Evolutionary conservation across 1,140 invertebrate species (phyloP).

Genomic region (Saccostrea cuccullata): DNA sequence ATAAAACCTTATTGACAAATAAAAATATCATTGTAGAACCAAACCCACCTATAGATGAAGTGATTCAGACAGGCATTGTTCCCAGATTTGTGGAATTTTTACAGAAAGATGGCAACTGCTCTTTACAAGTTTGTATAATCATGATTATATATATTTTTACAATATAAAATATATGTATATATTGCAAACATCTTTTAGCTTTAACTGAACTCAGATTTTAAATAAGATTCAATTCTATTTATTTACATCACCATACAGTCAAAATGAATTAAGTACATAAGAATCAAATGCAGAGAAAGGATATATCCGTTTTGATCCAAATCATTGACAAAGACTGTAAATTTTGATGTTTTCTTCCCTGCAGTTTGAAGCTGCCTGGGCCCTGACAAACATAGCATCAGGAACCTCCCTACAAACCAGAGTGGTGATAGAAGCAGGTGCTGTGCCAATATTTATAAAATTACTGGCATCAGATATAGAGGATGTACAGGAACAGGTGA

Average conservation of each 20-base stretch:
- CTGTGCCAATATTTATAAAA: slow-evolving; percentile 93
- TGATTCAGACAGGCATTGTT: slow-evolving; percentile 97
- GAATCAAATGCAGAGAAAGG: too few species aligned
- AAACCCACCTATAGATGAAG: slow-evolving; percentile 98
- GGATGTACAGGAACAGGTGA: slow-evolving; percentile 95
- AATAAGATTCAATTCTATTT: too few species aligned
- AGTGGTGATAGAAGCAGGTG: slow-evolving; percentile 95
- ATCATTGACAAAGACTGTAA: too few species aligned
- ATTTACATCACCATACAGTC: too few species aligned
- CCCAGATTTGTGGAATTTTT: slow-evolving; percentile 97
- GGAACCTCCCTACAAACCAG: slow-evolving; percentile 96
- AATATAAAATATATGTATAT: too few species aligned
- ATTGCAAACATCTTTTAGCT: too few species aligned
- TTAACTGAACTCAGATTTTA: too few species aligned
- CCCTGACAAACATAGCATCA: slow-evolving; percentile 97
- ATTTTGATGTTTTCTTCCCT: slow-evolving; percentile 64
- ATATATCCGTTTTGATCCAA: too few species aligned
- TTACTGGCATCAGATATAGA: slow-evolving; percentile 90
- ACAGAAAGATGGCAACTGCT: slow-evolving; percentile 89
- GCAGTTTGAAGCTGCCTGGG: slow-evolving; percentile 99
- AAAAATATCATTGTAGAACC: slow-evolving; percentile 84
- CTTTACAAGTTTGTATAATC: slow-evolving; percentile 89
- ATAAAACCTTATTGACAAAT: background rate
- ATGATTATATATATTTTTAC: background rate
- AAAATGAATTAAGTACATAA: too few species aligned